Percentiles rank a stretch among this genome's conserved stretches.
Conservation (phyloP, 2,888 invertebrate genomes). For the Lepidocyrtinus sp. region DNA sequence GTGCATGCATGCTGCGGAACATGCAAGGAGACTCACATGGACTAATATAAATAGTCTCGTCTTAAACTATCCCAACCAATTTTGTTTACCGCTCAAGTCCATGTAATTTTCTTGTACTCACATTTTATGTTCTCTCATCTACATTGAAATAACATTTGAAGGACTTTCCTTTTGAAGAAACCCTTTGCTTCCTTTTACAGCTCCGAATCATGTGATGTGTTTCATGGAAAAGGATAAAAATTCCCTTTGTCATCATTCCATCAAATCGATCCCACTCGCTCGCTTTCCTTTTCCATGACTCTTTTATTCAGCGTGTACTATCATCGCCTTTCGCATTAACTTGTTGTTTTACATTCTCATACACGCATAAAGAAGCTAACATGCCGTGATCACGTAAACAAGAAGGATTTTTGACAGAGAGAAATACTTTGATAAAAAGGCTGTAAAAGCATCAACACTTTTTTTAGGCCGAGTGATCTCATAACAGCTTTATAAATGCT, state of each 20-base stretch:
- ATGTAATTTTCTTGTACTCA: background rate
- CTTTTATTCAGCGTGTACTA: background rate
- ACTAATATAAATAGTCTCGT: background rate
- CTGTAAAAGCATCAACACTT: background rate
- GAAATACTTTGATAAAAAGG: background rate
- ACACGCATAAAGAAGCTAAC: background rate
- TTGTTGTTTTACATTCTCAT: background rate
- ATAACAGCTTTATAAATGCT: background rate
- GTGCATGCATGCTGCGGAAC: background rate
- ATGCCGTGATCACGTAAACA: background rate
- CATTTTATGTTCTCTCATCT: background rate
- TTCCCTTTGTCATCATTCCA: slow-evolving; percentile 35
- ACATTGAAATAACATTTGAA: background rate
- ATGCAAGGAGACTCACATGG: background rate
- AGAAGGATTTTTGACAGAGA: background rate
- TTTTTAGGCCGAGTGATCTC: background rate
- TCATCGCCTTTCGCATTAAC: background rate
- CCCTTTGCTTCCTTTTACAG: background rate
- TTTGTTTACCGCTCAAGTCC: background rate
- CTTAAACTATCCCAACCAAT: background rate
- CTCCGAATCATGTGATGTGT: too few relatives aligned
- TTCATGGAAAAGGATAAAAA: slow-evolving; percentile 26
- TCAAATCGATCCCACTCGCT: slow-evolving; percentile 29
- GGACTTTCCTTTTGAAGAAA: background rate
- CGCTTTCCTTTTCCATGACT: background rate